Evolutionary conservation across 2,113 vertebrate genomes (phyloP), one percentile per base, ranked within the genome.

Genomic region (Philantomba maxwellii): DNA sequence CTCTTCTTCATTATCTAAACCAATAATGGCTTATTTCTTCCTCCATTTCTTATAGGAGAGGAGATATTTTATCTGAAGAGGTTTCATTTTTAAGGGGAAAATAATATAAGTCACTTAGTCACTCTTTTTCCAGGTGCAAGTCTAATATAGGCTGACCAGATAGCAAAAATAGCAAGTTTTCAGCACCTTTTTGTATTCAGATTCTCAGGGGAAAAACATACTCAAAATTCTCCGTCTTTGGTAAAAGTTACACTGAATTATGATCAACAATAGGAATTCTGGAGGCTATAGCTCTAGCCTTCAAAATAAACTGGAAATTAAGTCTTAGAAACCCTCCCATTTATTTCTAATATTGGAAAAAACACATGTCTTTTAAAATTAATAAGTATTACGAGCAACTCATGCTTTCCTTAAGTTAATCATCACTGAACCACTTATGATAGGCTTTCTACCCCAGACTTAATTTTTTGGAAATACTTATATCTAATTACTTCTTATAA

Each of bases 401-500:
- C 80, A 39, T 92, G 89, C 88, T 97, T 98, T 90, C 92, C 17
- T 58, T 96, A 84, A 98, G 96, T 97, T 98, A 98, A 98, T 98
- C 97, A 97, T 86, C 85, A 96, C 96, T 96, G 98, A 98, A 97
- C 84, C 86, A 95, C 95, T 98, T 96, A 94, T 75, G 97, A 98
- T 94, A 97, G 96, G 92, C 95, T 94, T 95, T 98, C 91, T 96
- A 95, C 58, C 89, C 97, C 55, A 73, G 90, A 98, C 73, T 96
- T 96, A 97, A 98, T 98, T 97, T 98, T 98, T 97, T 98, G 77
- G 75, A 98, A 98, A 98, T 98, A 97, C 97, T 97, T 98, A 97
- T 15, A 90, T 98, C 94, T 98, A 98, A 98, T 98, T 98, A 98
- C 96, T 98, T 96, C 92, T 97, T 97, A 96, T 98, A 98, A 99